phyloP scores from a whole-genome alignment of 2,888 invertebrate species.

The Chirona hameri region DNA sequence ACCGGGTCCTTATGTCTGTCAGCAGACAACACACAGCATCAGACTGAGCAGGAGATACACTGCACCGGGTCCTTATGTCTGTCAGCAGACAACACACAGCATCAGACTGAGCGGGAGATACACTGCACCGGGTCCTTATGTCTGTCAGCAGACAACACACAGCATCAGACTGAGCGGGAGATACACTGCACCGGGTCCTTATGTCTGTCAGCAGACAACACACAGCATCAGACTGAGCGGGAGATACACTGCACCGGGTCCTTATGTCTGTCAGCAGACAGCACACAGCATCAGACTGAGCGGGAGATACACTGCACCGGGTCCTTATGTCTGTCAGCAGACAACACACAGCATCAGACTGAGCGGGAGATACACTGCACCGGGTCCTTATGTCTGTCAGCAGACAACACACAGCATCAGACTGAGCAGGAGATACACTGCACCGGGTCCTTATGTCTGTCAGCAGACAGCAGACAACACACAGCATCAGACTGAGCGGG shows the following conservation, averaged over 20 bases:
- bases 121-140: conserved; percentile 95
- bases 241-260: conserved; percentile 92
- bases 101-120: conserved; percentile 81
- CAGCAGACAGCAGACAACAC: background rate
- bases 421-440: conserved; percentile 89
- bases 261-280: conserved; percentile 65
- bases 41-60: too few relatives aligned
- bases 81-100: conserved; percentile 67
- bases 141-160: conserved; percentile 52
- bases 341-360: conserved; percentile 87
- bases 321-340: too few relatives aligned
- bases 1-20: conserved; percentile 89
- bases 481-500: conserved; percentile 82
- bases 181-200: conserved; percentile 93
- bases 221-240: conserved; percentile 79
- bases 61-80: too few relatives aligned
- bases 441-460: conserved; percentile 89
- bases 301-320: too few relatives aligned
- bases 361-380: conserved; percentile 87
- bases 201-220: conserved; percentile 62
- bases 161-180: conserved; percentile 84
- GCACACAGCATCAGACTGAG: too few relatives aligned
- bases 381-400: conserved; percentile 82
- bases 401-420: conserved; percentile 60
- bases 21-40: too few relatives aligned